Base-by-base conservation (phyloP, 2,113 vertebrate genomes). In the Larimichthys crocea region DNA sequence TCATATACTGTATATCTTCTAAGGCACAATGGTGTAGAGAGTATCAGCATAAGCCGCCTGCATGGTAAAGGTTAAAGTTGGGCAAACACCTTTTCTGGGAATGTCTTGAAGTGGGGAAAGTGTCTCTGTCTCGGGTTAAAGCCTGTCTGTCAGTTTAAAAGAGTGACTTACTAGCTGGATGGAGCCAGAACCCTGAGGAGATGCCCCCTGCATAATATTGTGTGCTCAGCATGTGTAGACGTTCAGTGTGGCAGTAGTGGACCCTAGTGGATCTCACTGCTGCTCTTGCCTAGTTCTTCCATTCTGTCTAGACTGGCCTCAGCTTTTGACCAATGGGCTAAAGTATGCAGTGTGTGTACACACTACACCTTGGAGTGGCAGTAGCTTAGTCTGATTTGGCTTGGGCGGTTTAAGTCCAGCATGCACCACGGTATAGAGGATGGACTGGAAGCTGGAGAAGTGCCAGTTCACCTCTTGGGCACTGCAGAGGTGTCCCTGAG, bases 131-230 rank as follows among this genome's bases (percentile, higher is more conserved):
- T 65, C 56, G 26, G 74, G 73, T 72, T 86, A 78, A 92, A 83
- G 74, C 88, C 66, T 82, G 83, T 61, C 86, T 74, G 76, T 90
- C 75, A 86, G 71, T 88, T 85, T 90, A 72, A 91, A 88, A 79
- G 76, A 80, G 72, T 81, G 85, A 89, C 24, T 29, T 42, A 64
- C 26, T 57, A 50, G 77, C 76, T 70, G 84, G 86, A 84, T 62
- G 64, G 71, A 83, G 75, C 83, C 83, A 79, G 74, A 63, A 66
- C 89, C 86, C 90, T 8, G 53, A 89, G 86, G 91, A 90, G 64
- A 69, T 50, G 67, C 55, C 64, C 55, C 24, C 44, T 53, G 52
- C 79, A 57, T 44, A 65, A 49, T 3, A 17, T 3, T 83, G 76
- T 86, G 85, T 82, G 79, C 88, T 71, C 82, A 77, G 80, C 82